Percentiles rank a stretch among this genome's conserved stretches.
Evolutionary conservation across 2,113 vertebrate species (phyloP).

Genomic region (Carassius auratus): DNA sequence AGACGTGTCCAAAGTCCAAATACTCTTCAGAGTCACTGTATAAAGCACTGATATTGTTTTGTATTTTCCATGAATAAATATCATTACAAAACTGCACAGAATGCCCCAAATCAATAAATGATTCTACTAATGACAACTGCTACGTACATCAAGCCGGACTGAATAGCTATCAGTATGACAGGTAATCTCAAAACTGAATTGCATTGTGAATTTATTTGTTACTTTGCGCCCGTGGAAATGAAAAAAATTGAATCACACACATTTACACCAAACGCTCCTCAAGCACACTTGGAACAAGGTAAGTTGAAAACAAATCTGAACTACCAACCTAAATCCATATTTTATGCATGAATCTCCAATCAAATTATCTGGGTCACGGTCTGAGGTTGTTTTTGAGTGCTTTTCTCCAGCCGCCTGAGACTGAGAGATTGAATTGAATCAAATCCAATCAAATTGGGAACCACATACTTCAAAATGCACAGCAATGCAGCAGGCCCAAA

Average conservation of each 20-base stretch:
- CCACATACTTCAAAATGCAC: constrained; percentile 53
- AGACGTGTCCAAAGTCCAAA: background rate
- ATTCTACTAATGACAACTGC: background rate
- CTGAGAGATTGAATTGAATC: constrained; percentile 69
- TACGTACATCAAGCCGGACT: background rate
- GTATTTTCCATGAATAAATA: background rate
- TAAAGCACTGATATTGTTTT: background rate
- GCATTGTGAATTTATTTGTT: constrained; percentile 36
- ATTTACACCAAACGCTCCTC: constrained; percentile 25
- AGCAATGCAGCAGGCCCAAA: constrained; percentile 14
- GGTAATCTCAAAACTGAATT: constrained; percentile 15
- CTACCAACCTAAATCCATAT: constrained; percentile 55
- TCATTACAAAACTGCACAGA: background rate
- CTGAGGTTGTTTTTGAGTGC: constrained; percentile 56
- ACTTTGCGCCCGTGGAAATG: background rate
- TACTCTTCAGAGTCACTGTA: background rate
- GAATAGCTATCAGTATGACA: background rate
- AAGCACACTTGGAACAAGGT: constrained; percentile 27
- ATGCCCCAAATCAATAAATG: background rate
- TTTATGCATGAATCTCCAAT: constrained; percentile 60
- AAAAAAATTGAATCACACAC: background rate
- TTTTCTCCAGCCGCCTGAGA: constrained; percentile 44
- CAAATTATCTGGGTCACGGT: constrained; percentile 58
- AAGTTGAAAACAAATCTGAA: constrained; percentile 45
- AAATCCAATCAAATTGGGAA: constrained; percentile 69